phyloP scores from a whole-genome alignment of 2,797 vertebrate species.

The Pangasius mekongensis region DNA sequence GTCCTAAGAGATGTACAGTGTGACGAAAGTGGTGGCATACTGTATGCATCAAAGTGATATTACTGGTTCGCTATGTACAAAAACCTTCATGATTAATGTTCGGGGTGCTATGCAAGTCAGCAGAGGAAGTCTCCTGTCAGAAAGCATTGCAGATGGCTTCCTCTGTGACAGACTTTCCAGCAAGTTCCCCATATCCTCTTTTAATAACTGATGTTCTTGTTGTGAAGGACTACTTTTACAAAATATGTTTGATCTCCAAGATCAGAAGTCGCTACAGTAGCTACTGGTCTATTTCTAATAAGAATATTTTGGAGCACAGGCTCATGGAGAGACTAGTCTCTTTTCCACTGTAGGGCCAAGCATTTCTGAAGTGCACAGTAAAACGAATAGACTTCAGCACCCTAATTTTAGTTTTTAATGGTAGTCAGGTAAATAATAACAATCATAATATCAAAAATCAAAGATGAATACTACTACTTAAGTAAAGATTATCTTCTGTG shows the following conservation, averaged over 20 bases:
- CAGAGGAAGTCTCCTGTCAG: neutral
- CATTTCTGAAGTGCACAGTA: neutral
- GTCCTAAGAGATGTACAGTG: neutral
- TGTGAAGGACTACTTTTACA: neutral
- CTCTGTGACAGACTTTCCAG: neutral
- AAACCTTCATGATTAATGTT: slow-evolving; percentile 1
- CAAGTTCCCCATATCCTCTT: neutral
- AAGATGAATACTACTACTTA: neutral
- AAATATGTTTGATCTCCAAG: neutral
- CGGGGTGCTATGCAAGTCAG: neutral
- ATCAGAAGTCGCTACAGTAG: neutral
- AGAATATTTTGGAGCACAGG: neutral
- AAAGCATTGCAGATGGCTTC: neutral
- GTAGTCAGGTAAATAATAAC: neutral
- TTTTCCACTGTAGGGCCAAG: neutral
- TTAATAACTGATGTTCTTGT: neutral
- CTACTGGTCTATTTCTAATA: neutral
- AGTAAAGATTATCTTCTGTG: neutral
- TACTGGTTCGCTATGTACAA: neutral
- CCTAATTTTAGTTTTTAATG: neutral
- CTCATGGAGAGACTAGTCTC: neutral
- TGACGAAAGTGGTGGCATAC: neutral
- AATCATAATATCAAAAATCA: neutral
- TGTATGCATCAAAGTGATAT: neutral
- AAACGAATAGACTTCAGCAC: neutral